Evolutionary conservation across 64 coral and sea anemone species (phyloP).

Genomic region (Hydrozoanthus tunicans): DNA sequence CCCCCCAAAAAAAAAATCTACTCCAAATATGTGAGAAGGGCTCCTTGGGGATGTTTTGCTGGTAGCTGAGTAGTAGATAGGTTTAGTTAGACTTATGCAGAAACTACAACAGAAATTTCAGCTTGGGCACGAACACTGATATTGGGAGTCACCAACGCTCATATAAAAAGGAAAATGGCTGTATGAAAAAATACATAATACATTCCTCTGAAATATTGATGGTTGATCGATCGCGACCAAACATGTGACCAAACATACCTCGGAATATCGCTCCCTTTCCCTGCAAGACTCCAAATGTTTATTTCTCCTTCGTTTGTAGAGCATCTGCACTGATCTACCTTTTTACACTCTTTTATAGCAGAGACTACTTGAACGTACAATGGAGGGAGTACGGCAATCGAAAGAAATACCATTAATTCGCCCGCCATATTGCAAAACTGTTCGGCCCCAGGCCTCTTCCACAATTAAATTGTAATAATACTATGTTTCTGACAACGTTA

Average conservation of each 20-base stretch:
- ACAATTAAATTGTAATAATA: background rate
- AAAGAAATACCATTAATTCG: background rate
- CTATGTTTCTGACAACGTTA: background rate
- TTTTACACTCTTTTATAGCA: slow-evolving; percentile 66
- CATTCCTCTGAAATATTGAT: no score
- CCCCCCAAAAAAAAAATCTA: no score
- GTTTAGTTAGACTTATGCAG: no score
- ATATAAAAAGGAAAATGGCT: no score
- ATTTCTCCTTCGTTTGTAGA: slow-evolving; percentile 83
- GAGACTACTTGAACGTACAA: slow-evolving; percentile 19
- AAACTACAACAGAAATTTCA: no score
- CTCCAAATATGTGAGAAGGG: no score
- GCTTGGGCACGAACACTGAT: no score
- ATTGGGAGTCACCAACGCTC: no score
- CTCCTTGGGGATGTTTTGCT: no score
- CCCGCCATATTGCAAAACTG: background rate
- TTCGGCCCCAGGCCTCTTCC: background rate
- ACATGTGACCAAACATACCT: background rate
- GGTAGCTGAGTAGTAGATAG: no score
- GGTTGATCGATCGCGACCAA: no score
- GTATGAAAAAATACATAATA: no score
- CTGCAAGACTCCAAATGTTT: slow-evolving; percentile 81
- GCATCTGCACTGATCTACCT: slow-evolving; percentile 78
- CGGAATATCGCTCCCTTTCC: slow-evolving; percentile 20
- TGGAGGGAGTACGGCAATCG: background rate